These are phyloP conservation scores for Gasterosteus nipponicus DNA, from an alignment of 2,113 vertebrate genomes.

Conservation along the genomic window DNA sequence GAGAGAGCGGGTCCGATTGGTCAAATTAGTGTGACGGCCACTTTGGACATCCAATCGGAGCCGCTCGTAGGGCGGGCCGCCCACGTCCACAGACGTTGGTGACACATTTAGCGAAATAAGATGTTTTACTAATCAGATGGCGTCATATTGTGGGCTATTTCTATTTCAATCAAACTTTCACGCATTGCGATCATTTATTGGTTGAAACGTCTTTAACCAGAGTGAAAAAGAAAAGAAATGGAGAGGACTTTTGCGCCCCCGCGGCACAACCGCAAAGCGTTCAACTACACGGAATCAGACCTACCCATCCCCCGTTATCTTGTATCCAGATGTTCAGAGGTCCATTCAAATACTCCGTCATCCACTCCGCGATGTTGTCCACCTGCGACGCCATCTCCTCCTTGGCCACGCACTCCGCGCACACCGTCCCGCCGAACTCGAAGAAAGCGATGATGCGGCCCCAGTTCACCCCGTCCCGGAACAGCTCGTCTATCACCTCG, in stretches of 20 bases:
- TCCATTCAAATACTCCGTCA: constrained; percentile 97
- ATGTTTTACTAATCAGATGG: constrained; percentile 35
- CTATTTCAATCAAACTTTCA: background rate
- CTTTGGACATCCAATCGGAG: constrained; percentile 51
- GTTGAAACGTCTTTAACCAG: background rate
- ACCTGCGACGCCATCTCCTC: constrained; percentile 92
- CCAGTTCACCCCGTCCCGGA: constrained; percentile 98
- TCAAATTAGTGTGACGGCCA: constrained; percentile 54
- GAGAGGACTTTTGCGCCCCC: constrained; percentile 43
- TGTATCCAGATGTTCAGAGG: constrained; percentile 95
- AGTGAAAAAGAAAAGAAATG: background rate
- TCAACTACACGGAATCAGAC: constrained; percentile 61
- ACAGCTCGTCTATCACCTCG: constrained; percentile 96
- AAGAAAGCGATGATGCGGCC: constrained; percentile 98
- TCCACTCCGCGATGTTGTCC: constrained; percentile 93
- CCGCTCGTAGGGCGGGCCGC: constrained; percentile 15
- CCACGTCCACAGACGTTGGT: constrained; percentile 17
- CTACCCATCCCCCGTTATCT: constrained; percentile 99
- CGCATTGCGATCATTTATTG: background rate
- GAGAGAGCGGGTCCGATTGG: constrained; percentile 59
- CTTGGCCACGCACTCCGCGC: constrained; percentile 92
- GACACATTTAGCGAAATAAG: constrained; percentile 26
- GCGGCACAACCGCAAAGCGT: constrained; percentile 41
- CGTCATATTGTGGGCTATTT: constrained; percentile 4
- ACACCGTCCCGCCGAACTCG: constrained; percentile 95